Evolutionary conservation across 2,797 vertebrate genomes (phyloP).

Genomic region (Poecilia picta): DNA sequence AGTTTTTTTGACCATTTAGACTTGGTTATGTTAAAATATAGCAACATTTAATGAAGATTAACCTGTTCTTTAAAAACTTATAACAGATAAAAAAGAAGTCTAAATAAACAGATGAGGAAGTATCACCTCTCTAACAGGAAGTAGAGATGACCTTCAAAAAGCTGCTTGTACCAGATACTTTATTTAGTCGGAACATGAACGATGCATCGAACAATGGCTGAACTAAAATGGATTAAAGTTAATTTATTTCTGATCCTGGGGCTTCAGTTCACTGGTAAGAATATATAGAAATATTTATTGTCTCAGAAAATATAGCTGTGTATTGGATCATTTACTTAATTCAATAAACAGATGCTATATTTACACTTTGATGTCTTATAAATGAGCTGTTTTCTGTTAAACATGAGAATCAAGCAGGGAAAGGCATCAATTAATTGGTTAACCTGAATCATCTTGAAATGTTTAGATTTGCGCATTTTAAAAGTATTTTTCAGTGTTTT

Average conservation of each 20-base stretch:
- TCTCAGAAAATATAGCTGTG: not conserved
- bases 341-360: not conserved
- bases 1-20: not conserved
- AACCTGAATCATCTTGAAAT: not conserved
- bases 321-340: not conserved
- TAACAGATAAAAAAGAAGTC: not conserved
- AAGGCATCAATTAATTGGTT: not conserved
- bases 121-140: not conserved
- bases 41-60: no score
- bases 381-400: not conserved
- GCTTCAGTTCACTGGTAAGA: constrained; percentile 6
- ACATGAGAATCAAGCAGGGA: not conserved
- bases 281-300: not conserved
- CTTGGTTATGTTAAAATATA: not conserved
- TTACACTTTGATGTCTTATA: not conserved
- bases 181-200: not conserved
- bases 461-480: not conserved
- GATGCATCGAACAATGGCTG: not conserved
- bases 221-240: not conserved
- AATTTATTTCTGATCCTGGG: not conserved
- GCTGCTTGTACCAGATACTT: not conserved
- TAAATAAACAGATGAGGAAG: not conserved
- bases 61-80: no score
- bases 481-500: not conserved
- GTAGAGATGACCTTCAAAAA: not conserved